Evolutionary conservation across 2,113 vertebrate species (phyloP).

Genomic region (Pagrus major): DNA sequence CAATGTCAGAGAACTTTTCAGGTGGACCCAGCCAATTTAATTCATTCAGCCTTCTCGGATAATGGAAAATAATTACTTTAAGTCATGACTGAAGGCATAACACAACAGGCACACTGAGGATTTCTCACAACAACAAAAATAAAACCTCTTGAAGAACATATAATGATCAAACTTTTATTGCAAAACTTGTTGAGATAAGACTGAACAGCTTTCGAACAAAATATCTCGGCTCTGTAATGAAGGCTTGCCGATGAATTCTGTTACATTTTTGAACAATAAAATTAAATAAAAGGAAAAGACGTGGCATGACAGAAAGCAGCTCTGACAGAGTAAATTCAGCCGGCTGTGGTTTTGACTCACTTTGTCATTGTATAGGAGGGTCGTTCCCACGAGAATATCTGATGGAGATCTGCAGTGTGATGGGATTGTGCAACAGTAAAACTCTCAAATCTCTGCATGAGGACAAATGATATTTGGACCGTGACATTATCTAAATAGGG

Average conservation of each 20-base stretch:
- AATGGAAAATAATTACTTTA: background rate
- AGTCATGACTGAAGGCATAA: background rate
- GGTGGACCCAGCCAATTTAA: background rate
- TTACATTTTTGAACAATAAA: background rate
- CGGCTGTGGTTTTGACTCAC: background rate
- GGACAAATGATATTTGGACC: constrained; percentile 40
- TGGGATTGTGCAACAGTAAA: constrained; percentile 34
- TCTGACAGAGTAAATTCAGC: background rate
- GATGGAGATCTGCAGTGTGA: background rate
- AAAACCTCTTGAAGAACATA: background rate
- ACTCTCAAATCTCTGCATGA: constrained; percentile 36
- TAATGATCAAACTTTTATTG: constrained; percentile 56
- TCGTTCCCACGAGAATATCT: background rate
- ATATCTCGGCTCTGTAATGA: background rate
- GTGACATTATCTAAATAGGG: constrained; percentile 45
- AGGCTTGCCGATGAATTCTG: background rate
- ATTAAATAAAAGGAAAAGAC: background rate
- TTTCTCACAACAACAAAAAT: background rate
- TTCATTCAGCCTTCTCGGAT: background rate
- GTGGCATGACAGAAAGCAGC: background rate
- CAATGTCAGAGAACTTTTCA: background rate
- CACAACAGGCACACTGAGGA: background rate
- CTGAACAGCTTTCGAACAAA: constrained; percentile 8
- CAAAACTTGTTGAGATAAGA: constrained; percentile 35
- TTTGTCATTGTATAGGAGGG: fast-evolving